These are phyloP conservation scores for Ridgeia piscesae DNA, from an alignment of 1,140 invertebrate species.

Conservation along the genomic window DNA sequence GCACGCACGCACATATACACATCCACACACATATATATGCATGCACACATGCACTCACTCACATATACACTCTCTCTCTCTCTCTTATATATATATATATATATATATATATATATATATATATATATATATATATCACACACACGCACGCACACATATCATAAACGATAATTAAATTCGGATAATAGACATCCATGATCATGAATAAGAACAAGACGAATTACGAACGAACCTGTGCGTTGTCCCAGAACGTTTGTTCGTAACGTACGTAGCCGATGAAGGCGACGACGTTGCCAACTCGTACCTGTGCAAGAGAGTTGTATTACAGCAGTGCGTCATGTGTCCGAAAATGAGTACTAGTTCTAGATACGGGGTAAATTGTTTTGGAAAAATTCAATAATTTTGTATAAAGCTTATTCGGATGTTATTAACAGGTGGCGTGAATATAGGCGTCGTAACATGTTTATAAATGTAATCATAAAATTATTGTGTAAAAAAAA, in stretches of 20 bases:
- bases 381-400: neutral
- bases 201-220: neutral
- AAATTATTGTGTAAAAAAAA: too few relatives aligned
- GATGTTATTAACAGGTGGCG: neutral
- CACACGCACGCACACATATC: neutral
- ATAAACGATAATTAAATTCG: too few relatives aligned
- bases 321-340: neutral
- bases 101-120: neutral
- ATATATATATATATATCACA: neutral
- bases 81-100: too few relatives aligned
- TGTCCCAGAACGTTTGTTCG: slow-evolving; percentile 11
- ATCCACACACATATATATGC: neutral
- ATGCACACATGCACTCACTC: neutral
- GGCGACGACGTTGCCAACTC: neutral
- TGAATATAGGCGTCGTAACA: too few relatives aligned
- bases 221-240: neutral
- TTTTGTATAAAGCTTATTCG: neutral
- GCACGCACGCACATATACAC: neutral
- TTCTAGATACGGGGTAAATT: neutral
- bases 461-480: too few relatives aligned
- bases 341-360: neutral
- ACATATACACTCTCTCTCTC: neutral
- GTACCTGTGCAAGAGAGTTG: neutral
- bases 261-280: neutral
- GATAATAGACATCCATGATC: neutral